These are phyloP conservation scores for Flexamia atlantica DNA, from an alignment of 2,888 invertebrate species.

Conservation along the genomic window DNA sequence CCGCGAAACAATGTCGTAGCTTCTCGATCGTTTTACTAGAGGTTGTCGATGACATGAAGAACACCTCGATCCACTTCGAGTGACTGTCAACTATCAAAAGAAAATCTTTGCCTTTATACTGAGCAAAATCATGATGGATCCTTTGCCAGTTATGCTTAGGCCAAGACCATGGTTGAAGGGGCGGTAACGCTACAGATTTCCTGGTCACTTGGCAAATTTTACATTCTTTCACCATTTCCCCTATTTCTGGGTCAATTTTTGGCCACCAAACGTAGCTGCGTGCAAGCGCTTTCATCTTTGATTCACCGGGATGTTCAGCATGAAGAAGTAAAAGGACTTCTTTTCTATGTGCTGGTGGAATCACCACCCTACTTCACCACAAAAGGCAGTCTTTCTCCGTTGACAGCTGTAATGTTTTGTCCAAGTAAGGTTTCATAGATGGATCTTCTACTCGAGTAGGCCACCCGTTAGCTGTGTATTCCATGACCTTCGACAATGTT, in stretches of 20 bases:
- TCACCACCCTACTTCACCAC: conserved; percentile 28
- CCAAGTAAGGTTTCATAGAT: neutral
- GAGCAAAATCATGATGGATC: conserved; percentile 23
- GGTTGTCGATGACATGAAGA: conserved; percentile 64
- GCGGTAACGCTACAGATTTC: neutral
- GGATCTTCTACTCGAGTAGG: neutral
- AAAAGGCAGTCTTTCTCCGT: conserved; percentile 21
- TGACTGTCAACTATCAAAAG: conserved; percentile 67
- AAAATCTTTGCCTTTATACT: conserved; percentile 55
- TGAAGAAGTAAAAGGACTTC: conserved; percentile 18
- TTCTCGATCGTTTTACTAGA: conserved; percentile 63
- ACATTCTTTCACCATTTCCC: conserved; percentile 3
- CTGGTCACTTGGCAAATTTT: conserved; percentile 12
- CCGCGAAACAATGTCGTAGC: conserved; percentile 65
- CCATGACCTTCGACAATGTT: conserved; percentile 12
- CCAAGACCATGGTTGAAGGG: conserved; percentile 21
- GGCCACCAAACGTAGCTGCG: conserved; percentile 21
- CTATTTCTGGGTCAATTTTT: conserved; percentile 11
- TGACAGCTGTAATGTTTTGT: conserved; percentile 23
- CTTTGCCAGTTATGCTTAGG: conserved; percentile 43
- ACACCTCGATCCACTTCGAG: conserved; percentile 69
- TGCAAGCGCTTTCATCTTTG: conserved; percentile 27
- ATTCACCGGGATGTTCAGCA: conserved; percentile 19
- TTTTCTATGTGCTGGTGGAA: conserved; percentile 35
- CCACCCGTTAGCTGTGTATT: conserved; percentile 9